Percentiles rank a stretch among this genome's conserved stretches.
These are phyloP conservation scores for Isurus oxyrinchus DNA, from an alignment of 2,113 vertebrate species.

Conservation along the genomic window DNA sequence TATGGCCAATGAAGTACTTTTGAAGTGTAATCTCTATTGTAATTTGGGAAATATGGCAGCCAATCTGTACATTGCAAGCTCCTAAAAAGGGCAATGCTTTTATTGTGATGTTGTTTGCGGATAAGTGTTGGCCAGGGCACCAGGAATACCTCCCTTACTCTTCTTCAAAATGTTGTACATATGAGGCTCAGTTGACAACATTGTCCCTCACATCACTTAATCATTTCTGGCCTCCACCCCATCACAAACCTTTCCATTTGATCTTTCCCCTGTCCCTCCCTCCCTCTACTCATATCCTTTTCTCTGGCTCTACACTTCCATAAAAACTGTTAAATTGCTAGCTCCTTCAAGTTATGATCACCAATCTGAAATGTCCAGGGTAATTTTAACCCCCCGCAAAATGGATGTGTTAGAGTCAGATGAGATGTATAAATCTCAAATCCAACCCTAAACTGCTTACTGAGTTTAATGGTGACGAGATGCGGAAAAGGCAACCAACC, in stretches of 20 bases:
- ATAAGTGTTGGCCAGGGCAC: no score
- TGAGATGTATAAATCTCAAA: neutral
- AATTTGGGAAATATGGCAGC: no score
- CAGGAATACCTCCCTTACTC: no score
- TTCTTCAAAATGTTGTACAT: neutral
- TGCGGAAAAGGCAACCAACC: neutral
- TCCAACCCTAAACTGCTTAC: neutral
- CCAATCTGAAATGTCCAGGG: neutral
- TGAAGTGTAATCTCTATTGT: no score
- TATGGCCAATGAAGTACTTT: no score
- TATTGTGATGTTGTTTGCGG: no score
- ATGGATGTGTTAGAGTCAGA: neutral
- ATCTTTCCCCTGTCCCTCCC: neutral
- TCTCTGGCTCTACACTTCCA: neutral
- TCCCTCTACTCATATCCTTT: neutral
- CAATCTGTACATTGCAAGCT: no score
- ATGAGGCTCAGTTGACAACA: constrained; percentile 33
- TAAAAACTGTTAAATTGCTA: neutral
- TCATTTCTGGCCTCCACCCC: neutral
- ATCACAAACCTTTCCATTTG: neutral
- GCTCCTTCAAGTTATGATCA: neutral
- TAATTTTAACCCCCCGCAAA: neutral
- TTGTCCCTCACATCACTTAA: neutral
- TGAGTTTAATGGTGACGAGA: neutral
- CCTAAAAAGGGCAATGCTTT: no score